Evolutionary conservation across 1,140 invertebrate genomes (phyloP), one percentile per base, ranked within the genome.

Genomic region (Saccostrea echinata): DNA sequence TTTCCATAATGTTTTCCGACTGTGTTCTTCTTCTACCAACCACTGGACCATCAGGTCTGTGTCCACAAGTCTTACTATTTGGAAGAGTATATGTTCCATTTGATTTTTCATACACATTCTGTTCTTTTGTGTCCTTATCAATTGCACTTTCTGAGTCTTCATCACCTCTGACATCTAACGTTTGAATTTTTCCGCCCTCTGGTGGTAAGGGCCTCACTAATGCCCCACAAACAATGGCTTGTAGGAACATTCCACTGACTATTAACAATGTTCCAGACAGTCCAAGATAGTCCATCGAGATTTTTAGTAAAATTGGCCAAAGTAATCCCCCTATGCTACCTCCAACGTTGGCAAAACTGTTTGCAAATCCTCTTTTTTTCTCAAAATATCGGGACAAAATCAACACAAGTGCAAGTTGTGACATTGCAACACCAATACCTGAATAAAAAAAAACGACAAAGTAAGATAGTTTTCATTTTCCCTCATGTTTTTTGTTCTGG

Each of bases 291-390:
- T 88, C 87, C 9, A 88, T 18, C 9, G 85, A 30, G 24, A 43
- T 33, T 18, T 84, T 27, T 9, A 88, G 43, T 16, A 86, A 35
- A 33, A 83, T 53, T 21, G 87, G 87, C 27, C 80, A 81, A 12
- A 86, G 2, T n/a, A 88, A 18, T 27, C 87, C 76, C 9, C 87
- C 87, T 8, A 53, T 16, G 68, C 87, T 86, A 16, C 71, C 87
- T 13, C 87, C 87, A 24, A 84, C 51, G 30, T 86, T 83, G 3
- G 87, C 87, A 33, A 88, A 52, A 55, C 84, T 88, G 51, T 88
- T 88, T 21, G 87, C 84, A 18, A 88, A 33, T 9, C 87, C 87
- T 53, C 76, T 52, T 24, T 57, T 64, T n/a, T 86, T 88, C 1
- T 88, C 43, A 52, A 88, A 88, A 27, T 86, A 88, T 11, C n/a